A percentile compares a stretch with the other conserved stretches of the same genome.
These are phyloP conservation scores for Lithobius niger DNA, from an alignment of 1,140 invertebrate species.

Conservation along the genomic window DNA sequence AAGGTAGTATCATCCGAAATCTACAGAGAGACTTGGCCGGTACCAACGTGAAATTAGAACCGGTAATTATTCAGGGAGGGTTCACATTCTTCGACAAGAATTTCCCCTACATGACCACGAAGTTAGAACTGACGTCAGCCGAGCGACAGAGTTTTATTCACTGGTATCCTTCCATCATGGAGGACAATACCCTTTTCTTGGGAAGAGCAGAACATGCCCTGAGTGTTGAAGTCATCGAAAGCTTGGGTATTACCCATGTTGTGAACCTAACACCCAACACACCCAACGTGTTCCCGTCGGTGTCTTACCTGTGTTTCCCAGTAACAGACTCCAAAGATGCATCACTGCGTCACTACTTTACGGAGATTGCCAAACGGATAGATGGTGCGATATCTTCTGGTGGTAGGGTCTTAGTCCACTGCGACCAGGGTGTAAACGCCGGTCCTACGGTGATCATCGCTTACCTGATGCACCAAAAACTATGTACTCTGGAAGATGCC, in stretches of 20 bases:
- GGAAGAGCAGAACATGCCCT: conserved; percentile 25
- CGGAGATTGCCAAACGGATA: conserved; percentile 9
- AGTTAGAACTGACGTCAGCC: conserved; percentile 13
- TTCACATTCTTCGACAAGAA: conserved; percentile 18
- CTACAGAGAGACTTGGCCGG: conserved; percentile 16
- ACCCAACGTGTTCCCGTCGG: conserved; percentile 20
- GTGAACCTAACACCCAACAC: conserved; percentile 21
- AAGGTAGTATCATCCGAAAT: conserved; percentile 13
- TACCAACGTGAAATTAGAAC: conserved; percentile 19
- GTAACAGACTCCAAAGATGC: conserved; percentile 15
- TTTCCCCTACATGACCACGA: conserved; percentile 20
- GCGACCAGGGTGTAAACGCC: conserved; percentile 26
- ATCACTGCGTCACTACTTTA: conserved; percentile 14
- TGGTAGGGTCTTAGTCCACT: conserved; percentile 23
- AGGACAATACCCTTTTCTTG: conserved; percentile 22
- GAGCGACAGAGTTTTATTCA: conserved; percentile 16
- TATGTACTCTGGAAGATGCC: conserved; percentile 26
- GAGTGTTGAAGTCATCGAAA: conserved; percentile 18
- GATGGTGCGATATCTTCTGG: conserved; percentile 15
- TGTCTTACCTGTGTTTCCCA: conserved; percentile 23
- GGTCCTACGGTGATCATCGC: conserved; percentile 24
- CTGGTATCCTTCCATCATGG: conserved; percentile 25
- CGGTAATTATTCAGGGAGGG: conserved; percentile 22
- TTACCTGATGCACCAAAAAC: conserved; percentile 21
- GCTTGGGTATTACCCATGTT: conserved; percentile 23